Conservation (phyloP, 2,888 invertebrate genomes). For the Drosophila paranaensis region DNA sequence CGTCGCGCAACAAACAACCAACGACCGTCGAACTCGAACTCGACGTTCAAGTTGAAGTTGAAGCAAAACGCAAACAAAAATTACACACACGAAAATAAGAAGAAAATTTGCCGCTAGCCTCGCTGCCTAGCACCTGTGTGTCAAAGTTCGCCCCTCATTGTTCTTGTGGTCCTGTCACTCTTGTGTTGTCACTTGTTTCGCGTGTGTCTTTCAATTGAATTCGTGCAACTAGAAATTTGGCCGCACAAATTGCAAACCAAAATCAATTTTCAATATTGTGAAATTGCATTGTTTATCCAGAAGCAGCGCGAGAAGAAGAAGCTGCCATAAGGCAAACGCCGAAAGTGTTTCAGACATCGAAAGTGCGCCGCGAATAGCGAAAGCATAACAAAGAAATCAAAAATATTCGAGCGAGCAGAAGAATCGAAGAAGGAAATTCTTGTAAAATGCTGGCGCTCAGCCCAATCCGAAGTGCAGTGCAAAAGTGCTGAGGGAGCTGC, state of each 20-base stretch:
- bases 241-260: slow-evolving; percentile 36
- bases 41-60: slow-evolving; percentile 41
- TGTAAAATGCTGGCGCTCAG: slow-evolving; percentile 25
- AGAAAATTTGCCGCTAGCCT: slow-evolving; percentile 48
- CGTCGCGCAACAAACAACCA: slow-evolving; percentile 65
- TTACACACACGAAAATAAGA: slow-evolving; percentile 25
- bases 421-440: slow-evolving; percentile 12
- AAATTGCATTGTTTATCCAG: slow-evolving; percentile 26
- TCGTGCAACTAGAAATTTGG: slow-evolving; percentile 36
- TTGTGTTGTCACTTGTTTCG: slow-evolving; percentile 26
- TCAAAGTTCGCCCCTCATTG: slow-evolving; percentile 29
- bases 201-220: slow-evolving; percentile 49
- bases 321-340: slow-evolving; percentile 26
- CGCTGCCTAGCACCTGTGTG: slow-evolving; percentile 42
- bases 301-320: background rate
- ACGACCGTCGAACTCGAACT: slow-evolving; percentile 53
- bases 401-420: background rate
- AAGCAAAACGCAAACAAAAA: slow-evolving; percentile 35
- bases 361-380: slow-evolving; percentile 37
- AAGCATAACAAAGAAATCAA: slow-evolving; percentile 10
- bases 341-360: slow-evolving; percentile 34
- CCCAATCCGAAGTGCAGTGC: slow-evolving; percentile 36
- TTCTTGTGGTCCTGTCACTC: slow-evolving; percentile 36
- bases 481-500: slow-evolving; percentile 19
- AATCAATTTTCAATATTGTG: slow-evolving; percentile 47